These are phyloP conservation scores for Clarias platycephalus DNA, from an alignment of 2,797 vertebrate species.

Conservation along the genomic window DNA sequence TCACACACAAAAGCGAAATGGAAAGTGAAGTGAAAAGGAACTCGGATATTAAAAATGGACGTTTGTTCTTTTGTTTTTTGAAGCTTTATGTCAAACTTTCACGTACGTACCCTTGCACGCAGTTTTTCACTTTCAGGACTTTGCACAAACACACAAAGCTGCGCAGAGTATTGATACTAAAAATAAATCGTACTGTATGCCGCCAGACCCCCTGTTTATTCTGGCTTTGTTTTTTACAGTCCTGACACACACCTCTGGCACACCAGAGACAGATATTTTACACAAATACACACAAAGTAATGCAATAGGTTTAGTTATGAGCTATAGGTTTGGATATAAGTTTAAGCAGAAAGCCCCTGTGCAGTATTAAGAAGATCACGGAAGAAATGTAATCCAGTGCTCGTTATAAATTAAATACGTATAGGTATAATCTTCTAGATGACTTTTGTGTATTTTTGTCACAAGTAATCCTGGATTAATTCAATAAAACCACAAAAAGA, in stretches of 20 bases:
- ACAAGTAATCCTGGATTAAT: not conserved
- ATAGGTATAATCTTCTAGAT: not conserved
- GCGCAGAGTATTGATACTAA: slow-evolving; percentile 17
- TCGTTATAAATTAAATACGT: not conserved
- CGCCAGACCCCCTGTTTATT: slow-evolving; percentile 21
- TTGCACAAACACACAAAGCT: slow-evolving; percentile 20
- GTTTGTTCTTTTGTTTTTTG: not conserved
- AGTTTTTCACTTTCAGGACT: slow-evolving; percentile 33
- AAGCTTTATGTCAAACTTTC: not conserved
- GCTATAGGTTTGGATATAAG: not conserved
- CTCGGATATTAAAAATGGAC: not conserved
- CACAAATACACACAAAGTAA: slow-evolving; percentile 25
- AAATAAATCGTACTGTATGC: slow-evolving; percentile 40
- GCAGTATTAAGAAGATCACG: not conserved
- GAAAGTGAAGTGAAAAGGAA: slow-evolving; percentile 27
- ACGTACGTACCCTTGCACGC: not conserved
- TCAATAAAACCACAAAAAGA: not conserved
- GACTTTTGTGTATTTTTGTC: not conserved
- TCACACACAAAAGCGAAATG: slow-evolving; percentile 59
- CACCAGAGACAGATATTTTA: slow-evolving; percentile 9
- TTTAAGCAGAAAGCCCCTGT: not conserved
- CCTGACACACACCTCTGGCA: slow-evolving; percentile 11
- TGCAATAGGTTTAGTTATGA: not conserved
- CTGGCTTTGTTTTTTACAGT: slow-evolving; percentile 36
- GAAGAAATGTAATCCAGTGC: not conserved